Evolutionary conservation across 2,888 invertebrate genomes (phyloP).

Genomic region (Rhagophthalmus giganteus): DNA sequence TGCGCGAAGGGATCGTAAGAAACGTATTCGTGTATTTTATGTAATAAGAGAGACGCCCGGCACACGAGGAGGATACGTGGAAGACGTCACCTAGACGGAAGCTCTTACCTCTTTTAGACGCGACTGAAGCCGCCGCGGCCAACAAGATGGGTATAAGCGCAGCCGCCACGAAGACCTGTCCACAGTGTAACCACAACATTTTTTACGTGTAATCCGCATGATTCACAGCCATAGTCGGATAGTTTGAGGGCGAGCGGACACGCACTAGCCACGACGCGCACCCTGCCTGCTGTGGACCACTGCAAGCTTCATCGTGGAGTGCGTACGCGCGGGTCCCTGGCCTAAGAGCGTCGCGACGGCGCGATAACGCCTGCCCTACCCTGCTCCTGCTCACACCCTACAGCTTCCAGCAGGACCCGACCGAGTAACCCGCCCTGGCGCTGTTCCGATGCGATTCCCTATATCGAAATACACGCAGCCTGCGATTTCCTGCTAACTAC

Average conservation of each 20-base stretch:
- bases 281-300: conserved; percentile 49
- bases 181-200: conserved; percentile 54
- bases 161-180: conserved; percentile 49
- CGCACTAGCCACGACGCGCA: conserved; percentile 45
- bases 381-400: conserved; percentile 42
- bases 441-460: conserved; percentile 22
- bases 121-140: conserved; percentile 43
- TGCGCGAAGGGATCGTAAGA: conserved; percentile 21
- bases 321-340: conserved; percentile 46
- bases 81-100: conserved; percentile 10
- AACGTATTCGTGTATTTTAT: conserved; percentile 22
- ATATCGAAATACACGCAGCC: conserved; percentile 22
- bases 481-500: conserved; percentile 18
- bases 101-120: conserved; percentile 52
- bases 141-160: conserved; percentile 44
- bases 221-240: conserved; percentile 53
- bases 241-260: conserved; percentile 38
- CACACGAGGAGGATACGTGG: conserved; percentile 1
- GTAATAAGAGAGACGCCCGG: conserved; percentile 19
- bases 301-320: conserved; percentile 50
- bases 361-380: conserved; percentile 43
- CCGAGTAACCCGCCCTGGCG: conserved; percentile 30
- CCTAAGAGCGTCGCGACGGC: conserved; percentile 43
- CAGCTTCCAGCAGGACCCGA: conserved; percentile 33
- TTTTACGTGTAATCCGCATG: conserved; percentile 53